Conservation (phyloP, 2,113 vertebrate species). For the Meles meles region DNA sequence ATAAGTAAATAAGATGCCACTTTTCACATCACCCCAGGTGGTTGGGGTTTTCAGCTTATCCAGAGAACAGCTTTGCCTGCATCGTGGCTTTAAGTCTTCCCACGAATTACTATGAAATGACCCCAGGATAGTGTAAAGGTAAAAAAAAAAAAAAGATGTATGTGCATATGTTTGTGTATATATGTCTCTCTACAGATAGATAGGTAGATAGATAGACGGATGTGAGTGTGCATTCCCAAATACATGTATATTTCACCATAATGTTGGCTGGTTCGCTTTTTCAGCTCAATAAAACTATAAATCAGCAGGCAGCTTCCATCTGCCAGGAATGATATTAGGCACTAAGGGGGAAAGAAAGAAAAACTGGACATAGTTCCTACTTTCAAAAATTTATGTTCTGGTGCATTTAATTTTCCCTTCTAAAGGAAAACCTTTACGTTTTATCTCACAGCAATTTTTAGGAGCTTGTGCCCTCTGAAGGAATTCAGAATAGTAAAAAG, state of each 20-base stretch:
- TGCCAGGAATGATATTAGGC: not conserved
- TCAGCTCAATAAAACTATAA: not conserved
- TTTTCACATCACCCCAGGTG: not conserved
- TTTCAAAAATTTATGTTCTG: not conserved
- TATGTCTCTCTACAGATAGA: not conserved
- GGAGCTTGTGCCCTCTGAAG: not conserved
- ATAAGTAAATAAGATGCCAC: not conserved
- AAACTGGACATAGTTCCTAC: not conserved
- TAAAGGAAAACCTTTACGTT: slow-evolving; percentile 27
- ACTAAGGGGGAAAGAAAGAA: slow-evolving; percentile 18
- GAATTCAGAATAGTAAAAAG: not conserved
- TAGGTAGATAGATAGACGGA: not conserved
- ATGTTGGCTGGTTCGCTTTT: not conserved
- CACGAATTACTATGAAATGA: not conserved
- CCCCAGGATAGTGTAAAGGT: not conserved
- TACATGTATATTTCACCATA: not conserved
- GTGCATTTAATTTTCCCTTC: slow-evolving; percentile 6
- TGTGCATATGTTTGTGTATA: not conserved
- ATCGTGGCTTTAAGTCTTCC: slow-evolving; percentile 13
- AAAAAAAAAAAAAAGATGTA: not conserved
- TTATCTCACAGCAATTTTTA: slow-evolving; percentile 21
- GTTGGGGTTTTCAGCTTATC: not conserved
- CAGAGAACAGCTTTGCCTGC: not conserved
- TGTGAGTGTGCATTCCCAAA: not conserved
- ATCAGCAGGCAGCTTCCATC: not conserved